These are phyloP conservation scores for Disparrhopalites patrizii DNA, from an alignment of 2,888 invertebrate species.

Conservation along the genomic window DNA sequence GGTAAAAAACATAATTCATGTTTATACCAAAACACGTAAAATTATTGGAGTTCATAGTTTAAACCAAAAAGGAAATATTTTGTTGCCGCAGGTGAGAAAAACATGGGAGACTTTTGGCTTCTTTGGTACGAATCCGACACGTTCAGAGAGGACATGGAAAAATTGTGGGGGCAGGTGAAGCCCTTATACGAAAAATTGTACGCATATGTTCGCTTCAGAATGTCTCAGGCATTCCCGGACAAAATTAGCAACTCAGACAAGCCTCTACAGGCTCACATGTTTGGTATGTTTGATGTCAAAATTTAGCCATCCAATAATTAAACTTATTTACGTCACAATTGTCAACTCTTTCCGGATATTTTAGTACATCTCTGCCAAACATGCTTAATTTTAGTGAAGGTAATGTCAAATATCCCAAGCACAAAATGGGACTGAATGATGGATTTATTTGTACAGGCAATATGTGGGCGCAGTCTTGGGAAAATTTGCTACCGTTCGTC, in stretches of 20 bases:
- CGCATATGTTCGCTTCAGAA: constrained; percentile 69
- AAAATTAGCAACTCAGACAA: constrained; percentile 60
- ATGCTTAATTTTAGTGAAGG: too few species aligned
- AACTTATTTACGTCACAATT: background rate
- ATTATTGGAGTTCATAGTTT: background rate
- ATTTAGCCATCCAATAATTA: background rate
- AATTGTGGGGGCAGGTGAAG: constrained; percentile 61
- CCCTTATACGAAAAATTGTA: constrained; percentile 79
- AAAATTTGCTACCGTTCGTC: background rate
- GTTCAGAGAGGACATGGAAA: constrained; percentile 55
- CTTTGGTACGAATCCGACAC: constrained; percentile 67
- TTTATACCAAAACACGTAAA: background rate
- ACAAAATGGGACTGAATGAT: too few species aligned
- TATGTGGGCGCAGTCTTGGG: constrained; percentile 63
- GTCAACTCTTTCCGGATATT: background rate
- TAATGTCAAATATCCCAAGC: too few species aligned
- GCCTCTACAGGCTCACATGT: constrained; percentile 76
- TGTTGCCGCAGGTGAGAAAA: constrained; percentile 67
- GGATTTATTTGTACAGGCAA: constrained; percentile 64
- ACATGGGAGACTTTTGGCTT: constrained; percentile 85
- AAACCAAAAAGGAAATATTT: background rate
- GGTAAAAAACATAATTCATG: constrained; percentile 61
- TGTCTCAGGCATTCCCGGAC: constrained; percentile 53
- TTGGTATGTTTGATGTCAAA: constrained; percentile 59
- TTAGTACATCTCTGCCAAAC: too few species aligned